A percentile compares a stretch with the other conserved stretches of the same genome.
phyloP scores from a whole-genome alignment of 2,888 invertebrate species.

The Cataglyphis cursor region DNA sequence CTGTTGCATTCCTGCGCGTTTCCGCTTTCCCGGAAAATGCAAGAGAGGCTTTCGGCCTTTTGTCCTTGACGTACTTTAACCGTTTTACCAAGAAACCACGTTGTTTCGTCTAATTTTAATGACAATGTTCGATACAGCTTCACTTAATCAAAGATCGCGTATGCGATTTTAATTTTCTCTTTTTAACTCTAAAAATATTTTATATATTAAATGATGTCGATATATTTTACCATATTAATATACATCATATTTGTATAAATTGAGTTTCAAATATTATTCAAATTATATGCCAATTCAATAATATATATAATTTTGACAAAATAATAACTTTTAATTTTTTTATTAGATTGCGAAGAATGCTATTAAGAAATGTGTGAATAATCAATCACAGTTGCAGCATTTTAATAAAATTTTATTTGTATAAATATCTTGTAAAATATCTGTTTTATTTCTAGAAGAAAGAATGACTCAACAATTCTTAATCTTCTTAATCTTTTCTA shows the following conservation, averaged over 20 bases:
- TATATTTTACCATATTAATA: not conserved
- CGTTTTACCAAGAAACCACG: conserved; percentile 4
- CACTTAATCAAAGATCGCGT: not conserved
- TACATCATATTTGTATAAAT: not conserved
- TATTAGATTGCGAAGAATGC: not conserved
- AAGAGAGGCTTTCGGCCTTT: conserved; percentile 1
- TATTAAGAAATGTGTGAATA: not conserved
- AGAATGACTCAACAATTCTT: not conserved
- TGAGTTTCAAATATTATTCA: not conserved
- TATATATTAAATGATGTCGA: not conserved
- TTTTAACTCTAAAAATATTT: not conserved
- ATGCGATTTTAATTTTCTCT: not conserved
- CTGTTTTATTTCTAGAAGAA: not conserved
- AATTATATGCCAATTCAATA: not conserved
- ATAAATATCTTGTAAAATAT: not conserved
- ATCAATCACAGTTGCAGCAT: not conserved
- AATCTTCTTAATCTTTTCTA: no score
- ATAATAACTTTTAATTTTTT: not conserved
- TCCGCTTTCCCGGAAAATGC: conserved; percentile 50
- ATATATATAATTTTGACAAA: not conserved
- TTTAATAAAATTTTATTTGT: not conserved
- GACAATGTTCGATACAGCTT: not conserved
- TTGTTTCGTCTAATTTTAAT: not conserved
- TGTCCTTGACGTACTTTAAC: conserved; percentile 11
- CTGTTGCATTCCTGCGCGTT: conserved; percentile 81